Conservation (phyloP, 2,113 vertebrate genomes). For the Peromyscus leucopus region DNA sequence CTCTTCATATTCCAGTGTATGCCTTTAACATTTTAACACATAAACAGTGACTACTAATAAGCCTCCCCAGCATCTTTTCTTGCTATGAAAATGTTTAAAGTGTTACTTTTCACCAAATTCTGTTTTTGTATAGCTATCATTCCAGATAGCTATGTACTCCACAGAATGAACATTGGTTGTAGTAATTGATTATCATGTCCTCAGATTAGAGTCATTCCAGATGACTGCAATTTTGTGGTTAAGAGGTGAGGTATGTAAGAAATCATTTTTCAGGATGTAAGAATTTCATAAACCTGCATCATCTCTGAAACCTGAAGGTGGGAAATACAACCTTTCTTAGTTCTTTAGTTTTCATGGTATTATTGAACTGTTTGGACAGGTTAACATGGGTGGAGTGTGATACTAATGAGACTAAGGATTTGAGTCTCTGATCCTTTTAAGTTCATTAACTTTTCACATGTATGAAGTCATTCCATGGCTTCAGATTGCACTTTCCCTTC, state of each 20-base stretch:
- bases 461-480: slow-evolving; percentile 12
- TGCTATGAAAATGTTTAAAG: slow-evolving; percentile 48
- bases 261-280: slow-evolving; percentile 29
- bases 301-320: slow-evolving; percentile 64
- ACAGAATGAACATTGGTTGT: slow-evolving; percentile 35
- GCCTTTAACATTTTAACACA: slow-evolving; percentile 63
- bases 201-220: slow-evolving; percentile 59
- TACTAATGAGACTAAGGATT: slow-evolving; percentile 59
- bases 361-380: slow-evolving; percentile 45
- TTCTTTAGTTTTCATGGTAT: slow-evolving; percentile 60
- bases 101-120: slow-evolving; percentile 44
- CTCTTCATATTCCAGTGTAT: slow-evolving; percentile 63
- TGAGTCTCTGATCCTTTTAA: slow-evolving; percentile 20
- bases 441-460: slow-evolving; percentile 36
- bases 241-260: slow-evolving; percentile 66
- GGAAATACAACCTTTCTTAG: slow-evolving; percentile 55
- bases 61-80: slow-evolving; percentile 36
- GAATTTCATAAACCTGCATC: slow-evolving; percentile 43
- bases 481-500: background rate
- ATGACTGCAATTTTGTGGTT: slow-evolving; percentile 51
- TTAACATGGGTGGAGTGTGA: slow-evolving; percentile 45
- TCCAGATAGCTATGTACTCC: slow-evolving; percentile 54
- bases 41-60: slow-evolving; percentile 64
- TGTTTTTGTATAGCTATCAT: slow-evolving; percentile 43
- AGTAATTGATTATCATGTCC: slow-evolving; percentile 52